A percentile compares a stretch with the other conserved stretches of the same genome.
Conservation (phyloP, 2,888 invertebrate species). For the Icerya purchasi region DNA sequence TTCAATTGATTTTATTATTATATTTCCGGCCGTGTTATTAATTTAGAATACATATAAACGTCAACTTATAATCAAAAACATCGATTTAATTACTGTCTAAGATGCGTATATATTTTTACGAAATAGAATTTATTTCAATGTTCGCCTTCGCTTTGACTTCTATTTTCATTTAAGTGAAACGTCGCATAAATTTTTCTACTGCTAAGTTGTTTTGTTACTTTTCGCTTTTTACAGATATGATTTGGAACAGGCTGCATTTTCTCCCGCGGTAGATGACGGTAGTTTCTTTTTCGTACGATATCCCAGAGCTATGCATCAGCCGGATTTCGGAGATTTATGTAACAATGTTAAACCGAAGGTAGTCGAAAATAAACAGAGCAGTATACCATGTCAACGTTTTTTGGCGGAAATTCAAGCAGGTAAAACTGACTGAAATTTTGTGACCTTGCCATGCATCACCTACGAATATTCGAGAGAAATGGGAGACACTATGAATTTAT, state of each 20-base stretch:
- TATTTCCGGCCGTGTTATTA: no score
- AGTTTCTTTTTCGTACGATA: slow-evolving; percentile 48
- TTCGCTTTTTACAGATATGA: slow-evolving; percentile 28
- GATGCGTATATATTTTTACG: no score
- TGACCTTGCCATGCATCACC: no score
- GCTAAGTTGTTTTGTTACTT: not conserved
- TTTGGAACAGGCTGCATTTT: slow-evolving; percentile 35
- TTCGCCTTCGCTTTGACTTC: not conserved
- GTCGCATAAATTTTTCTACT: slow-evolving; percentile 8
- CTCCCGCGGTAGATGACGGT: slow-evolving; percentile 53
- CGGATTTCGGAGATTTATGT: not conserved
- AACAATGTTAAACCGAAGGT: slow-evolving; percentile 5
- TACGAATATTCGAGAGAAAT: no score
- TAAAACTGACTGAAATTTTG: no score
- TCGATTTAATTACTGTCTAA: no score
- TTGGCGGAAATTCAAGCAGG: not conserved
- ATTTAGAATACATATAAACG: no score
- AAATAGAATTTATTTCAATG: not conserved
- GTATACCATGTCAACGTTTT: not conserved
- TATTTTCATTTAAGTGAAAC: no score
- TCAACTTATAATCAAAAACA: no score
- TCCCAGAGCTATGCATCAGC: slow-evolving; percentile 22
- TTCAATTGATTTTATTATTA: no score
- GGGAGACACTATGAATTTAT: no score
- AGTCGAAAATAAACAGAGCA: slow-evolving; percentile 2